These are phyloP conservation scores for Pogoniulus pusillus DNA, from an alignment of 2,797 vertebrate species.

Conservation along the genomic window DNA sequence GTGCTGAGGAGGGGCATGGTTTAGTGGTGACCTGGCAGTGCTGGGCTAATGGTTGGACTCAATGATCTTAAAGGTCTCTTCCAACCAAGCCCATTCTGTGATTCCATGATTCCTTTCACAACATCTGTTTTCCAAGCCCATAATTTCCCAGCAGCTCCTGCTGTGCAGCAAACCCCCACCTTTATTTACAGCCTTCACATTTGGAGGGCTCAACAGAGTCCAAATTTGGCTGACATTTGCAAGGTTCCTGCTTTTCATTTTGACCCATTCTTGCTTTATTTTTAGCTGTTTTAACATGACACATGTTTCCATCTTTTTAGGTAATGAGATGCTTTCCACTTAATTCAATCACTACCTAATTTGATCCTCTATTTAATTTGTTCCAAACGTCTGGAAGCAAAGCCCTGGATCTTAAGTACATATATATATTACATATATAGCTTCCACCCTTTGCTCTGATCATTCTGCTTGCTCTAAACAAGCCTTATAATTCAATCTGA, in stretches of 20 bases:
- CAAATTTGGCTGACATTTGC: constrained; percentile 47
- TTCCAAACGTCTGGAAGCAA: constrained; percentile 63
- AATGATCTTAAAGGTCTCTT: too few relatives aligned
- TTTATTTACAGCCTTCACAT: constrained; percentile 38
- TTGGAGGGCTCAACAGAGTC: constrained; percentile 29
- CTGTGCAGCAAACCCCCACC: background rate
- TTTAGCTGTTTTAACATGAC: constrained; percentile 70
- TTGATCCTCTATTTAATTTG: constrained; percentile 61
- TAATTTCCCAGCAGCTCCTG: background rate
- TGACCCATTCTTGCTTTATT: constrained; percentile 66
- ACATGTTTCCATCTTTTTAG: constrained; percentile 66
- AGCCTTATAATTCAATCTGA: constrained; percentile 55
- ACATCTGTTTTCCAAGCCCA: constrained; percentile 20
- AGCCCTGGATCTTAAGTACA: constrained; percentile 29
- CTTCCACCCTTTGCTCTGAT: constrained; percentile 44
- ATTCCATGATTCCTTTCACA: background rate
- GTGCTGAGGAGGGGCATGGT: too few relatives aligned
- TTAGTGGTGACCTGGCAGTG: too few relatives aligned
- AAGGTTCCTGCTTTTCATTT: constrained; percentile 65
- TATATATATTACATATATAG: constrained; percentile 33
- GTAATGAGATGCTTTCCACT: constrained; percentile 71
- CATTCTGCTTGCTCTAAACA: constrained; percentile 36
- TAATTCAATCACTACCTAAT: constrained; percentile 68
- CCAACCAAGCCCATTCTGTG: too few relatives aligned
- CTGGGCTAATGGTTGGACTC: too few relatives aligned